A percentile compares a stretch with the other conserved stretches of the same genome.
Conservation (phyloP, 2,888 invertebrate species). For the Apamea anceps region DNA sequence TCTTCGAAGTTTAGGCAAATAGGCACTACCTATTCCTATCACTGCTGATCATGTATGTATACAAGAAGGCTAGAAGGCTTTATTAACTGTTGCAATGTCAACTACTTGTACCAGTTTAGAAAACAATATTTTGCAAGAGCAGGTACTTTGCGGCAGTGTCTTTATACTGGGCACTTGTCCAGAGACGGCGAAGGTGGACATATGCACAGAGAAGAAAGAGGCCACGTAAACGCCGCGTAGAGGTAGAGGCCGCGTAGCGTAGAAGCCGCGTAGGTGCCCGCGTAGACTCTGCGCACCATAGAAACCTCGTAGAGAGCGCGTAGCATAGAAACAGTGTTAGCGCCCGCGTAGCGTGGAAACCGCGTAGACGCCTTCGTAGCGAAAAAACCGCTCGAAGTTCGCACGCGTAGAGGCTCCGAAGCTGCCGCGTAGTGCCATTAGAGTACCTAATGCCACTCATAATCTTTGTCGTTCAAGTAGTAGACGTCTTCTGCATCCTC, state of each 20-base stretch:
- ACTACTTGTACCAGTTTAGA: not conserved
- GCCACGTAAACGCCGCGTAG: not conserved
- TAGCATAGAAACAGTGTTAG: no score
- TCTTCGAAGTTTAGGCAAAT: no score
- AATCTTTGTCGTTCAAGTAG: not conserved
- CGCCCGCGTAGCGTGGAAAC: not conserved
- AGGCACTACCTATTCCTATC: no score
- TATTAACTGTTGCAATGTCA: not conserved
- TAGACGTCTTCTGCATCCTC: not conserved
- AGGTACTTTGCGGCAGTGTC: not conserved
- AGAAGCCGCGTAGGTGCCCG: not conserved
- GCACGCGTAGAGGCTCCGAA: no score
- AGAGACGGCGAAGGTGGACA: not conserved
- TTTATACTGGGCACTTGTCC: not conserved
- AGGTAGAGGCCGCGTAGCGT: not conserved
- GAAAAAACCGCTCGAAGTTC: not conserved
- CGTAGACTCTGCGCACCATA: not conserved
- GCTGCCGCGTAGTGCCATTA: no score
- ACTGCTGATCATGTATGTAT: no score
- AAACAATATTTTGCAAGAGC: not conserved
- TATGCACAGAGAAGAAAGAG: not conserved
- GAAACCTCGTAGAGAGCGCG: not conserved
- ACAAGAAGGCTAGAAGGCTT: not conserved
- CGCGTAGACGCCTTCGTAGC: not conserved
- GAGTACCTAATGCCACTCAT: not conserved